Evolutionary conservation across 1,140 invertebrate species (phyloP), one percentile per base, ranked within the genome.

Genomic region (Drosophila jambulina): DNA sequence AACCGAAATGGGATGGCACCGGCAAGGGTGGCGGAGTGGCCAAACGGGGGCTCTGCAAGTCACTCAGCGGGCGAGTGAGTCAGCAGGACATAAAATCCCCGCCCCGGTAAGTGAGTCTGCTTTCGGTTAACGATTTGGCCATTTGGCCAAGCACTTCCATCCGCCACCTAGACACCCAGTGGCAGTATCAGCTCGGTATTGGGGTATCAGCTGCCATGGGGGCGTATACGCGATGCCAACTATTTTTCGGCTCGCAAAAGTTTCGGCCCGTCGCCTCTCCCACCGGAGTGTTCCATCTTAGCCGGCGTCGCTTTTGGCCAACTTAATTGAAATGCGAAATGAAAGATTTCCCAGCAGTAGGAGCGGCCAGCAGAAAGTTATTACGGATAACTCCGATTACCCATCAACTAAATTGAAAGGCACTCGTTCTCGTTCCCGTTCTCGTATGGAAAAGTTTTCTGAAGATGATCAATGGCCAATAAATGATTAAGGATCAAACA

Each of bases 81-180:
- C 58, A 78, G 76, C 76, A 78, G 34, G 76, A 78, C 58, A 71
- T 78, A 78, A 78, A 78, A 78, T 71, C 75, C 65, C 34, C 58
- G 58, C 62, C 74, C 54, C 23, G 75, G 72, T 77, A 77, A 78
- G 75, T 69, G 75, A 78, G 75, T 78, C 75, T 77, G 74, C 75
- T 69, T 78, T 69, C 75, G 75, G 75, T 78, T 78, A 78, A 78
- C 75, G 75, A 78, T 78, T 78, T 78, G 75, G 75, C 63, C 75
- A 78, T 78, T 78, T 78, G 75, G 75, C 57, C 75, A 78, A 78
- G 75, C 74, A 78, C 75, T 78, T 78, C 57, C 57, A 69, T 70
- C 75, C 74, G 71, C 60, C 71, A 76, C 74, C 74, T 76, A 56
- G 23, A 15, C 15, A 8, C 17, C 7, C 29, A 57, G 54, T 21